Percentiles rank a stretch among this genome's conserved stretches.
These are phyloP conservation scores for Ariolimax columbianus DNA, from an alignment of 2,888 invertebrate genomes.

Conservation along the genomic window DNA sequence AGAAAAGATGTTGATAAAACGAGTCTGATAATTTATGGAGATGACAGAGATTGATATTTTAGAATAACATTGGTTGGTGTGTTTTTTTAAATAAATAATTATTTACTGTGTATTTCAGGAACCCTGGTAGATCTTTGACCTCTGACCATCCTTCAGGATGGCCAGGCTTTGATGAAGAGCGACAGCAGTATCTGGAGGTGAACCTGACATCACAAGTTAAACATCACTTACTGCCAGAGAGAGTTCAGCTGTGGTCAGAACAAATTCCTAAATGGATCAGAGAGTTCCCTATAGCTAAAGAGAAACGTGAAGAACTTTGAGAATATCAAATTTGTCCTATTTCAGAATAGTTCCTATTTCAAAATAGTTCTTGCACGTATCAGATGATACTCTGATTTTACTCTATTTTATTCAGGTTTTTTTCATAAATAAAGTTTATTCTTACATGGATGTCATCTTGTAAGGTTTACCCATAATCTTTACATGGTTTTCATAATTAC, in stretches of 20 bases:
- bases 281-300: slow-evolving; percentile 12
- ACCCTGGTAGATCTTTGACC: slow-evolving; percentile 17
- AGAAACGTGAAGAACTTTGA: neutral
- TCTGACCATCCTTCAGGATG: slow-evolving; percentile 17
- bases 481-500: no score
- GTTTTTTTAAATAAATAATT: neutral
- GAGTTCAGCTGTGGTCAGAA: slow-evolving; percentile 25
- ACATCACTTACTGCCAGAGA: neutral
- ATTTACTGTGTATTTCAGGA: slow-evolving; percentile 17
- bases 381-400: no score
- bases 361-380: no score
- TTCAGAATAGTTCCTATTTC: no score
- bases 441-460: no score
- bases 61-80: no score
- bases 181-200: slow-evolving; percentile 29
- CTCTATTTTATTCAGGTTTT: no score
- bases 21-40: no score
- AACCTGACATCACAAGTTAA: slow-evolving; percentile 13
- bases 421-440: no score
- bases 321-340: neutral
- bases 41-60: no score
- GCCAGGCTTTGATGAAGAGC: slow-evolving; percentile 16
- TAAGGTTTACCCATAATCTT: no score
- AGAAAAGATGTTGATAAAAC: no score
- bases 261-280: slow-evolving; percentile 37